phyloP scores from a whole-genome alignment of 2,888 invertebrate species.

The Hipparchia semele region DNA sequence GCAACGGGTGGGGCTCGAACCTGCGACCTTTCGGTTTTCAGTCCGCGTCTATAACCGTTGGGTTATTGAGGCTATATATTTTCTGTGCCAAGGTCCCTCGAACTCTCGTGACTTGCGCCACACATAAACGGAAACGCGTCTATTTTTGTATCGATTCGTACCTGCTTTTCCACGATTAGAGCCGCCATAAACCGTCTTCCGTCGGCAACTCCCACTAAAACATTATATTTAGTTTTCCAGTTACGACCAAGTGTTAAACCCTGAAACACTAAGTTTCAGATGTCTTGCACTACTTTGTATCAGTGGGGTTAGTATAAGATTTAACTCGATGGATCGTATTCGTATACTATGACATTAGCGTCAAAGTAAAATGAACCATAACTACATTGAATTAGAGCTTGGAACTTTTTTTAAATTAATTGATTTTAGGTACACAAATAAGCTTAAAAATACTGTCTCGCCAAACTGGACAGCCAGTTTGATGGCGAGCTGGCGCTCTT shows the following conservation, averaged over 20 bases:
- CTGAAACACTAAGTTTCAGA: conserved; percentile 34
- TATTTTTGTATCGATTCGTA: conserved; percentile 62
- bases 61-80: no score
- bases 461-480: no score
- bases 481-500: no score
- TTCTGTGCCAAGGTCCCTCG: not conserved
- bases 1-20: no score
- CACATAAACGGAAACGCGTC: conserved; percentile 65
- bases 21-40: not conserved
- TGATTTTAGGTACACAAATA: no score
- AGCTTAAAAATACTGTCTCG: no score
- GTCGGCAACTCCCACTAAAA: conserved; percentile 51
- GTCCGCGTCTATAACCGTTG: no score
- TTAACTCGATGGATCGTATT: not conserved
- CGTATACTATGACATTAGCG: no score
- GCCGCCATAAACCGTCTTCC: conserved; percentile 58
- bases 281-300: conserved; percentile 27
- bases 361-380: no score
- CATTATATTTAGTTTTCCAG: conserved; percentile 39
- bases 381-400: no score
- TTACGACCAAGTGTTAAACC: conserved; percentile 43
- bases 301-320: not conserved
- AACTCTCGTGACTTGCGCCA: conserved; percentile 40
- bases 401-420: no score
- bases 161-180: conserved; percentile 68